phyloP scores from a whole-genome alignment of 2,797 vertebrate species.

The Clarias pachynema region DNA sequence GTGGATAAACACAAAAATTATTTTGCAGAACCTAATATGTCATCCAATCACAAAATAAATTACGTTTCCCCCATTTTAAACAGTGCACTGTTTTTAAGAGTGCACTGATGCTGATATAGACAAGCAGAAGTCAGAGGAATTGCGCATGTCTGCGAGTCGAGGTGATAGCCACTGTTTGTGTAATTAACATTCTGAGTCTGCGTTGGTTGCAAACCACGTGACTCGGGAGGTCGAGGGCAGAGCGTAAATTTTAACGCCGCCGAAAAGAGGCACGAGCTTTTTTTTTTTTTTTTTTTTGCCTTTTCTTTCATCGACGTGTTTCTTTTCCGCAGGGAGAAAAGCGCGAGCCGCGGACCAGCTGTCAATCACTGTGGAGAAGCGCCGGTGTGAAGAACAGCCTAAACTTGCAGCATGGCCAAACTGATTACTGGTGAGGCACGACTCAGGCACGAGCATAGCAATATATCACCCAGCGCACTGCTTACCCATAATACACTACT shows the following conservation, averaged over 20 bases:
- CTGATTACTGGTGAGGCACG: conserved; percentile 49
- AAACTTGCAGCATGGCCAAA: conserved; percentile 50
- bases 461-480: conserved; percentile 45
- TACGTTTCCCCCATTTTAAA: neutral
- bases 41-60: neutral
- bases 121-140: neutral
- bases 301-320: conserved; percentile 53
- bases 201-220: conserved; percentile 30
- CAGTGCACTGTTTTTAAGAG: neutral
- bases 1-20: neutral
- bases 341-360: conserved; percentile 40
- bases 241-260: neutral
- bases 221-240: conserved; percentile 1
- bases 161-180: conserved; percentile 5
- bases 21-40: neutral
- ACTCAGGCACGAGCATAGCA: conserved; percentile 50
- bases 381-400: conserved; percentile 42
- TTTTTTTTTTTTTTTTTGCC: neutral
- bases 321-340: conserved; percentile 52
- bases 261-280: conserved; percentile 3
- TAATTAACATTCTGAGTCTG: conserved; percentile 31
- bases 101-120: neutral
- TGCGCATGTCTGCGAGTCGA: neutral
- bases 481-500: conserved; percentile 16
- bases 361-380: conserved; percentile 46